Base-by-base conservation (phyloP, 2,888 invertebrate species). In the Lottia scabra region DNA sequence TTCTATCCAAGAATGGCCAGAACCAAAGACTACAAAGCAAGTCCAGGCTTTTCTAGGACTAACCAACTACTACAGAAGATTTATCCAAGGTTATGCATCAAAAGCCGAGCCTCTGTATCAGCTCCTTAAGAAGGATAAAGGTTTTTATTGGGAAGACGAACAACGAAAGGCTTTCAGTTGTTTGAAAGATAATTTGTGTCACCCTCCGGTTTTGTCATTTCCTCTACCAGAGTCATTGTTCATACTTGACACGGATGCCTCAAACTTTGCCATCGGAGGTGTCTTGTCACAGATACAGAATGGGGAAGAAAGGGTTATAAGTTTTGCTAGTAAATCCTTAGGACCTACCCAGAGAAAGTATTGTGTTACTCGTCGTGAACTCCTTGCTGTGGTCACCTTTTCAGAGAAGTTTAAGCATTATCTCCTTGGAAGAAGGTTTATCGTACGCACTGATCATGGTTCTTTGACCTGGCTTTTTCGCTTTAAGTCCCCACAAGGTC, bases 41-140 rank as follows among this genome's bases (percentile, higher is more conserved):
- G 68, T 80, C 0, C 70, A 77, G 30, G 26, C 63, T 12, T 80
- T 80, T 46, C 23, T 80, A 16, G 78, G 81, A 0, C 30, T 80
- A 5, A 70, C 68, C 10, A 76, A 73, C 26, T 80, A 80, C 38
- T 75, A 80, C 65, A 27, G 81, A 5, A 43, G n/a, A 0, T 73
- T 74, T 46, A 68, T 78, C 1, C 19, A 65, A 19, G 26, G 74
- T 10, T 78, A 65, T 65, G 68, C 77, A 4, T 15, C 30, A 8
- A 66, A 43, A 12, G 67, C 74, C 26, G 43, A 0, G 19, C 23
- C 66, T 4, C 27, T 78, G 27, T 78, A 77, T 65, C 48, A 63
- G 13, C 15, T 75, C 19, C 16, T 12, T n/a, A 38, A 38, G 27
- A 64, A 64, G 23, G 38, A 26, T 64, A 19, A 8, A 10, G 8